A percentile compares a stretch with the other conserved stretches of the same genome.
These are phyloP conservation scores for Globicephala melas DNA, from an alignment of 2,113 vertebrate species.

Conservation along the genomic window DNA sequence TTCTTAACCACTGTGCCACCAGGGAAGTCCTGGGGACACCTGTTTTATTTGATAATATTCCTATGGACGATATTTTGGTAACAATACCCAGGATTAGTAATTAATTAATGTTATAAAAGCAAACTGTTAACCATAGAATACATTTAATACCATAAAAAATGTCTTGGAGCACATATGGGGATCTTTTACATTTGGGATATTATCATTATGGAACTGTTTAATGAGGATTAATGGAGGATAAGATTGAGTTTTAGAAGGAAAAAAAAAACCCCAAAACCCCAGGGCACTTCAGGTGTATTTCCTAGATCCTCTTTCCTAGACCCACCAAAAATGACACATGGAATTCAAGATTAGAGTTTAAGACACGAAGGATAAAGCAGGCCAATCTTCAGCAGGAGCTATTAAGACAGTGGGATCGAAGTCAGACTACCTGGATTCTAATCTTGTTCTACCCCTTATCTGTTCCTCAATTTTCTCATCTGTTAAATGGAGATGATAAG, in stretches of 20 bases:
- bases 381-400: not conserved
- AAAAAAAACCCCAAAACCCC: not conserved
- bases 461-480: not conserved
- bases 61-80: constrained; percentile 2
- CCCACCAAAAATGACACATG: constrained; percentile 8
- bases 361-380: constrained; percentile 10
- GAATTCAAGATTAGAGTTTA: constrained; percentile 32
- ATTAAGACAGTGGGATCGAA: not conserved
- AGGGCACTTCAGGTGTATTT: not conserved
- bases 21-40: not conserved
- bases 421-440: not conserved
- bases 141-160: constrained; percentile 30
- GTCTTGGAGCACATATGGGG: not conserved
- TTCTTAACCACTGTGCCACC: too few species aligned
- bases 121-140: not conserved
- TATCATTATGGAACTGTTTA: not conserved
- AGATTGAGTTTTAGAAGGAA: not conserved
- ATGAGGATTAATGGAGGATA: not conserved
- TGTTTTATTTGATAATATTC: constrained; percentile 2
- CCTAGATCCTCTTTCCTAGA: constrained; percentile 9
- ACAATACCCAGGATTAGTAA: constrained; percentile 3
- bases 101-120: constrained; percentile 8
- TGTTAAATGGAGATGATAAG: not conserved
- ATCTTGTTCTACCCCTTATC: not conserved
- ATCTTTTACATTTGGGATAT: not conserved